These are phyloP conservation scores for Scytalopus superciliaris DNA, from an alignment of 2,113 vertebrate species.

Conservation along the genomic window DNA sequence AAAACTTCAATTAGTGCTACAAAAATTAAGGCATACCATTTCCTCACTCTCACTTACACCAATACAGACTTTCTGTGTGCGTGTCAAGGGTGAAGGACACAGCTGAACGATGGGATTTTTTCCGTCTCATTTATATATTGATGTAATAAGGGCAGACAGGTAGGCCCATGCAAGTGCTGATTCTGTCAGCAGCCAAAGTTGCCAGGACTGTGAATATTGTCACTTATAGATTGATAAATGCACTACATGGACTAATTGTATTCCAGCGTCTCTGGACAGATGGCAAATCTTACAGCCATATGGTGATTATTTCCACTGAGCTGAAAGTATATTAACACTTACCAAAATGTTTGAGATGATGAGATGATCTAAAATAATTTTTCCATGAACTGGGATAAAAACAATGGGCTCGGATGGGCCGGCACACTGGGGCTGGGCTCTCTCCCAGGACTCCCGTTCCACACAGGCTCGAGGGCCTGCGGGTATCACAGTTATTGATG, in stretches of 20 bases:
- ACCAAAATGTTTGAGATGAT: constrained; percentile 41
- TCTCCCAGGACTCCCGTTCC: neutral
- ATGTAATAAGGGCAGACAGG: constrained; percentile 51
- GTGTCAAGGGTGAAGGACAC: neutral
- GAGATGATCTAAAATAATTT: constrained; percentile 16
- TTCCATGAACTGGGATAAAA: neutral
- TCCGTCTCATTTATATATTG: constrained; percentile 41
- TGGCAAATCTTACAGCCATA: constrained; percentile 61
- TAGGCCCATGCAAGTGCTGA: constrained; percentile 24
- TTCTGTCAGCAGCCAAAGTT: constrained; percentile 31
- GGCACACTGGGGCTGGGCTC: neutral
- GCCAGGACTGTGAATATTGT: constrained; percentile 32
- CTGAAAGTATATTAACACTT: constrained; percentile 56
- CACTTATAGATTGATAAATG: constrained; percentile 67
- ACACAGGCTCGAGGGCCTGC: neutral
- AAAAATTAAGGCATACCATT: constrained; percentile 3
- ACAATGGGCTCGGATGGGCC: accelerated
- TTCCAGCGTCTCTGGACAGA: constrained; percentile 43
- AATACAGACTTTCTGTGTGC: neutral
- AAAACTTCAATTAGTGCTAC: constrained; percentile 22
- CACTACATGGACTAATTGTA: constrained; percentile 47
- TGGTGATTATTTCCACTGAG: constrained; percentile 56
- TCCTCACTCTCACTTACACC: neutral
- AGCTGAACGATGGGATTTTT: neutral
- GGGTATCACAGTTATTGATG: neutral